Evolutionary conservation across 1,140 invertebrate species (phyloP), one percentile per base, ranked within the genome.

Genomic region (Meteorus sp.): DNA sequence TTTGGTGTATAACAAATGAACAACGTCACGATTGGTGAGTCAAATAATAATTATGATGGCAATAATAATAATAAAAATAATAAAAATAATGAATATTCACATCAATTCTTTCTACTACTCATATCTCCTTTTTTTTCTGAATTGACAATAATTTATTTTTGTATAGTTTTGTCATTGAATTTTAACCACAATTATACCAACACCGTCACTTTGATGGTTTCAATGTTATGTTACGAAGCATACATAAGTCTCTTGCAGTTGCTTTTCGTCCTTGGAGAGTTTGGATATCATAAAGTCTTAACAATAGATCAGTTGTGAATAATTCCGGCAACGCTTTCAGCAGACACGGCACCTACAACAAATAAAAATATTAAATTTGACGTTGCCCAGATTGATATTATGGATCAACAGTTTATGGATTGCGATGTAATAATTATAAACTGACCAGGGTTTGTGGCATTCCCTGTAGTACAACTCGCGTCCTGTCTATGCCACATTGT

Each of bases 201-300:
- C 20, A 27, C 17, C 23, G 47, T 67, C 55, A 77, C 44, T 77
- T 76, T 4, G 60, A 64, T 4, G 75, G 72, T 37, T 79, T 85
- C 44, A 91, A 74, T 61, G 86, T 81, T 78, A 91, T 91, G 76
- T 92, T 93, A 54, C 90, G 82, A 62, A 92, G 81, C 62, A 92
- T 82, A 71, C 90, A 92, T 25, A 93, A 76, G 77, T 93, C 91
- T 69, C 90, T 85, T 1, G 91, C 90, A 37, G 91, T 91, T 33
- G 88, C 85, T 69, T 88, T 89, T 33, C 91, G 83, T 1, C 92
- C 92, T 27, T 83, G 79, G 39, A 82, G 68, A 4, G 86, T 87
- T 54, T 86, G 82, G 15, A 93, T 80, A 72, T 94, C 91, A 75
- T 94, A 92, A 15, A 94, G 78, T 66, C 88, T 85, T 13, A 91